Base-by-base conservation (phyloP, 2,797 vertebrate species). In the Melanogrammus aeglefinus region DNA sequence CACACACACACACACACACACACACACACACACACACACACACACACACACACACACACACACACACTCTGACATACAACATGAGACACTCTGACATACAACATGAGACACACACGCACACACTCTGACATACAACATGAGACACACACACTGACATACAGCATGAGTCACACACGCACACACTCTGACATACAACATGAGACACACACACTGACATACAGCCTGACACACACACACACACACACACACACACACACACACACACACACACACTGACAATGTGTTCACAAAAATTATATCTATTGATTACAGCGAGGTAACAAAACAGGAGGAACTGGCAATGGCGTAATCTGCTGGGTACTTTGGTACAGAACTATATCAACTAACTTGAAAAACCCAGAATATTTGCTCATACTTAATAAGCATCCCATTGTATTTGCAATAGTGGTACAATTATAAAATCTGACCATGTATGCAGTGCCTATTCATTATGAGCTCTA, bases 131-230 rank as follows among this genome's bases (percentile, higher is more conserved):
- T 4, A 33, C 24, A 72, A 1, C 33, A 29, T 78, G 72, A 78
- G 21, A 73, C 72, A 41, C 72, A 39, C 72, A 41, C 75, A 51
- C 73, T 12, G 7, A 72, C 70, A 72, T 4, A 33, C 24, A 72
- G 1, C 33, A 29, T 78, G 72, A 78, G 21, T 31, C 47, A 29
- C 69, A 72, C 71, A 27, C 33, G 29, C 70, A 51, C 14, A 38
- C 3, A 74, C 16, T 41, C 6, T 6, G 5, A 36, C 35, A 36
- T 0, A 36, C 35, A 36, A 1, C 35, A 36, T 36, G 35, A 6
- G 5, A 36, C 38, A 39, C 9, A 39, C 38, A 10, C 9, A 39
- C 7, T 13, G 12, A 31, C 21, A 80, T 16, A 57, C 14, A 57
- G 18, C 41, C 14, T 38, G 36, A 44, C 8, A 39, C 9, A 39